Percentiles rank a stretch among this genome's conserved stretches.
Conservation (phyloP, 2,888 invertebrate genomes). For the Limnephilus lunatus region DNA sequence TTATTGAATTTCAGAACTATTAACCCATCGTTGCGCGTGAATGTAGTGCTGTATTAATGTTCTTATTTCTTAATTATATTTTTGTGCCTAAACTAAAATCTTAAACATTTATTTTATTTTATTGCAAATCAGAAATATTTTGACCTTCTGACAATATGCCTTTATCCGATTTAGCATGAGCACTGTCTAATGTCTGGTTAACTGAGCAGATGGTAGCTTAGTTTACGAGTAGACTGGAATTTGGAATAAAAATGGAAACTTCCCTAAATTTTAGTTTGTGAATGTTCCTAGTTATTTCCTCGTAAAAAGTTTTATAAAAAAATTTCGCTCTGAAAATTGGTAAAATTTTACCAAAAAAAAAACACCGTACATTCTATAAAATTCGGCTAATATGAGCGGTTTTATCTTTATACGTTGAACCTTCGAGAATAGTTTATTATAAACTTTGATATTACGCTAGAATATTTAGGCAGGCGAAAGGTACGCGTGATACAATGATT, state of each 20-base stretch:
- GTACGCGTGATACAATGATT: background rate
- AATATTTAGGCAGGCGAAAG: background rate
- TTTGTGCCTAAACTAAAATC: too few relatives aligned
- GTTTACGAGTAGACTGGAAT: too few relatives aligned
- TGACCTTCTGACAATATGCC: too few relatives aligned
- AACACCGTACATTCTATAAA: background rate
- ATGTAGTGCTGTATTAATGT: too few relatives aligned
- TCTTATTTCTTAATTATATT: too few relatives aligned
- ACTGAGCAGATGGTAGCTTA: too few relatives aligned
- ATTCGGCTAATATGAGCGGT: background rate
- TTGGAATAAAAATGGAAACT: background rate
- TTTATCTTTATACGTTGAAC: background rate
- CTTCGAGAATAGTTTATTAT: background rate
- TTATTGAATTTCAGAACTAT: too few relatives aligned
- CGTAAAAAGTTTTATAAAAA: background rate
- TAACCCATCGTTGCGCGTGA: too few relatives aligned
- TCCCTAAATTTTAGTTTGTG: background rate
- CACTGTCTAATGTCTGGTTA: too few relatives aligned
- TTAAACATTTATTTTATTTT: too few relatives aligned
- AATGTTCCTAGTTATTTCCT: background rate
- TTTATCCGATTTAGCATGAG: too few relatives aligned
- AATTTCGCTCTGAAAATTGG: background rate
- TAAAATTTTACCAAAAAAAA: background rate
- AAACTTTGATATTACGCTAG: background rate
- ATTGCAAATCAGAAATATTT: too few relatives aligned